phyloP scores from a whole-genome alignment of 2,797 vertebrate species.

The Tachyglossus aculeatus region DNA sequence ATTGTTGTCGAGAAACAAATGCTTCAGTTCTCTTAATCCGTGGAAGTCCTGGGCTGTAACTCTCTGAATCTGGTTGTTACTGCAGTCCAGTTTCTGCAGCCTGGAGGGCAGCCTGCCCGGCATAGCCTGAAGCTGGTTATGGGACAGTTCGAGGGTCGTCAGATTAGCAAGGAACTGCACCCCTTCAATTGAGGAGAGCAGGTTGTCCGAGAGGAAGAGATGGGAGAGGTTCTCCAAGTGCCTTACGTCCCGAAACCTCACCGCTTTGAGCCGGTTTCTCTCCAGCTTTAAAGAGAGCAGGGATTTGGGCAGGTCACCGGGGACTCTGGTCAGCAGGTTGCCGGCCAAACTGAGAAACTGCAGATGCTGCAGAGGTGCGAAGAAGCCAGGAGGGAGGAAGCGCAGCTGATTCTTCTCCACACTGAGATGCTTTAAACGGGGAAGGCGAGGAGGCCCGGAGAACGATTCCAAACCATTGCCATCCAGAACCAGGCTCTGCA shows the following conservation, averaged over 20 bases:
- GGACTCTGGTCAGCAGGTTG: constrained; percentile 76
- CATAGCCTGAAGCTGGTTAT: constrained; percentile 75
- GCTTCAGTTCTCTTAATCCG: constrained; percentile 75
- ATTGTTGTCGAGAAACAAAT: constrained; percentile 84
- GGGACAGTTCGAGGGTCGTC: constrained; percentile 75
- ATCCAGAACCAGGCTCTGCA: constrained; percentile 75
- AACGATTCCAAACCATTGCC: constrained; percentile 75
- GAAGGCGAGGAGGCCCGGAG: constrained; percentile 66
- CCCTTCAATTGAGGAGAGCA: constrained; percentile 74
- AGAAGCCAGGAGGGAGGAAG: constrained; percentile 68
- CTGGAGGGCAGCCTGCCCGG: constrained; percentile 72
- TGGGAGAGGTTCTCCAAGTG: constrained; percentile 76
- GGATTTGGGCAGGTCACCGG: constrained; percentile 75
- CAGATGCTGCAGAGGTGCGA: constrained; percentile 69
- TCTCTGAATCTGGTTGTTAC: constrained; percentile 76
- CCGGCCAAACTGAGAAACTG: constrained; percentile 77
- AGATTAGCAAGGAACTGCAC: constrained; percentile 76
- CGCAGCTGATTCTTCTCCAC: constrained; percentile 76
- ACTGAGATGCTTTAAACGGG: constrained; percentile 72
- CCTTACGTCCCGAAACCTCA: constrained; percentile 72
- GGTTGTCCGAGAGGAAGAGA: constrained; percentile 78
- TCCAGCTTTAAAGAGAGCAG: constrained; percentile 78
- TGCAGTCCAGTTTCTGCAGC: constrained; percentile 81
- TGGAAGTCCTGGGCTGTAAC: constrained; percentile 74
- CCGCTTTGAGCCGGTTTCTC: constrained; percentile 75